Percentiles rank a stretch among this genome's conserved stretches.
phyloP scores from a whole-genome alignment of 1,140 invertebrate genomes.

The Drosophila setifemur region DNA sequence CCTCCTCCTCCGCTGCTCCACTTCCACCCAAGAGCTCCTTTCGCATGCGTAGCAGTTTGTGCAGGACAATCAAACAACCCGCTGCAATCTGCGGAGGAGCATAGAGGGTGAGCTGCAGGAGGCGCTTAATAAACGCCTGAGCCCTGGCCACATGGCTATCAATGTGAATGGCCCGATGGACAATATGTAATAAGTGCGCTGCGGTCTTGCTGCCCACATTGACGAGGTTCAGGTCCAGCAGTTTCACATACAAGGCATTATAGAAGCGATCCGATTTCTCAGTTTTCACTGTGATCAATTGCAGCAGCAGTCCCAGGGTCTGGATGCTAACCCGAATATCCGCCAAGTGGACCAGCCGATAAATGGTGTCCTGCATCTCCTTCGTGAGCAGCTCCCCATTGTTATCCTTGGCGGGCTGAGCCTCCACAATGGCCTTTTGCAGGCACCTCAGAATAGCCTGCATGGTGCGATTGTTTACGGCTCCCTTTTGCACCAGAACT shows the following conservation, averaged over 20 bases:
- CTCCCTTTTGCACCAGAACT: conserved; percentile 93
- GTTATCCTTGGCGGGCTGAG: conserved; percentile 62
- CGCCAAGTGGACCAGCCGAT: conserved; percentile 93
- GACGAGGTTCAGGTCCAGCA: conserved; percentile 90
- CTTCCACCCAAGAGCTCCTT: conserved; percentile 54
- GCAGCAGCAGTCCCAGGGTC: conserved; percentile 93
- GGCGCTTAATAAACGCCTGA: conserved; percentile 93
- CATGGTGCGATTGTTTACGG: conserved; percentile 96
- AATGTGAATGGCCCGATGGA: conserved; percentile 92
- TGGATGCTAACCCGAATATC: conserved; percentile 93
- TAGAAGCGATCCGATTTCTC: conserved; percentile 89
- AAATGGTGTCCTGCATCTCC: conserved; percentile 88
- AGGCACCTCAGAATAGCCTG: conserved; percentile 87
- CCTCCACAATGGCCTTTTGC: conserved; percentile 77
- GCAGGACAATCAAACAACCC: conserved; percentile 76
- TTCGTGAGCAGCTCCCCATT: conserved; percentile 68
- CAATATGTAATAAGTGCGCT: conserved; percentile 92
- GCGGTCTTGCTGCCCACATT: conserved; percentile 87
- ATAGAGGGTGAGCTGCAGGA: conserved; percentile 89
- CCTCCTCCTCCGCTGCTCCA: conserved; percentile 17
- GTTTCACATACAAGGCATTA: conserved; percentile 93
- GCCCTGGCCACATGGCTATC: conserved; percentile 89
- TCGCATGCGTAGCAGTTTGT: conserved; percentile 75
- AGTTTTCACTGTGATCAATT: conserved; percentile 86
- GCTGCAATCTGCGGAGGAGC: conserved; percentile 67